These are phyloP conservation scores for Camelus bactrianus DNA, from an alignment of 2,113 vertebrate genomes.

Conservation along the genomic window DNA sequence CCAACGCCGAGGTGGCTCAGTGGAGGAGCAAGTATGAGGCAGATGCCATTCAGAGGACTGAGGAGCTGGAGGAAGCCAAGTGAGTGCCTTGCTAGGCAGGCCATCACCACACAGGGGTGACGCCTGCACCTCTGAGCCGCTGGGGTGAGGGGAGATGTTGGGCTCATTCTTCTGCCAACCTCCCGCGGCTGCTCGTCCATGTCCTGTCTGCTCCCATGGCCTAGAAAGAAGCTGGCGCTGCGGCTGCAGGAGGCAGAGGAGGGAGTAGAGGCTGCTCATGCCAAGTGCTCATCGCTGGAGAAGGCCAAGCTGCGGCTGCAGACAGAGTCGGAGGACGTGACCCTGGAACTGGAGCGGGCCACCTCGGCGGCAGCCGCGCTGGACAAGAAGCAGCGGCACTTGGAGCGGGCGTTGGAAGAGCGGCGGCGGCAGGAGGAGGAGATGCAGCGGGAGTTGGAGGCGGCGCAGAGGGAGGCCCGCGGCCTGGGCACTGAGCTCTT, in stretches of 20 bases:
- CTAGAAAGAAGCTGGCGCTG: conserved; percentile 94
- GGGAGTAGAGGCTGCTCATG: conserved; percentile 90
- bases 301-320: conserved; percentile 97
- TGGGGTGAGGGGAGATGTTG: neutral
- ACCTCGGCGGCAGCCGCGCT: conserved; percentile 91
- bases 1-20: conserved; percentile 95
- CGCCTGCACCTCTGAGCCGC: neutral
- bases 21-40: conserved; percentile 98
- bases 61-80: conserved; percentile 98
- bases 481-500: conserved; percentile 96
- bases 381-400: conserved; percentile 96
- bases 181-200: neutral
- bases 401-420: conserved; percentile 93
- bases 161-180: neutral
- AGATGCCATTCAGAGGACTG: conserved; percentile 95
- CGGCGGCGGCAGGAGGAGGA: conserved; percentile 96
- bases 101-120: neutral
- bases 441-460: conserved; percentile 93
- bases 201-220: neutral
- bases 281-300: conserved; percentile 95
- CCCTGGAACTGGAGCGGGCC: conserved; percentile 93
- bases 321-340: conserved; percentile 94
- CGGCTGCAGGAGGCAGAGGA: conserved; percentile 96
- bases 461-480: conserved; percentile 93
- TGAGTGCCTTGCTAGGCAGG: conserved; percentile 80